phyloP scores from a whole-genome alignment of 2,797 vertebrate genomes.

The Karalla daura region DNA sequence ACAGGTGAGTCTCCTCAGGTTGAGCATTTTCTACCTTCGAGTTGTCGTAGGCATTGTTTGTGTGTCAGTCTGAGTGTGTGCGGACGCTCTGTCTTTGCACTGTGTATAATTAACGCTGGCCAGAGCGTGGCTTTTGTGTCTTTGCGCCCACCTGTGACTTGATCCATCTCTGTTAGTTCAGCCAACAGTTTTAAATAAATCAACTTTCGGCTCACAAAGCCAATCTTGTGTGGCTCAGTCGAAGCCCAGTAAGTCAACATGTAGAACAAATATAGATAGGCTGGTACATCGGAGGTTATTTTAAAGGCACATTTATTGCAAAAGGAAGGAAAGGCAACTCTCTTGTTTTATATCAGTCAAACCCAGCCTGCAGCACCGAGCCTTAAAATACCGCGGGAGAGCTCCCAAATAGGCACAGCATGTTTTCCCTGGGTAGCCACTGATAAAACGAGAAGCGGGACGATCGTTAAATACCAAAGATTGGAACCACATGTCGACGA shows the following conservation, averaged over 20 bases:
- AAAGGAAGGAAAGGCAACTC: constrained; percentile 68
- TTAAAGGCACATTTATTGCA: constrained; percentile 74
- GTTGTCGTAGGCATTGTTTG: not conserved
- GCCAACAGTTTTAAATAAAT: constrained; percentile 67
- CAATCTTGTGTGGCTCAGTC: constrained; percentile 70
- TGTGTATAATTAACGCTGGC: constrained; percentile 40
- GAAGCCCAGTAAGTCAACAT: constrained; percentile 78
- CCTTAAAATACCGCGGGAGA: constrained; percentile 71
- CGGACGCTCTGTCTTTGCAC: constrained; percentile 8
- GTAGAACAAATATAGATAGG: constrained; percentile 78
- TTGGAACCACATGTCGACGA: constrained; percentile 54
- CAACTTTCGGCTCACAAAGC: constrained; percentile 54
- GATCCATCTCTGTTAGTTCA: constrained; percentile 65
- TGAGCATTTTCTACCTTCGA: not conserved
- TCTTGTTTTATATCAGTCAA: constrained; percentile 69
- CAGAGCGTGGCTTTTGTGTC: constrained; percentile 38
- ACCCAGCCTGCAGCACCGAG: constrained; percentile 56
- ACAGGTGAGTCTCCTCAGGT: constrained; percentile 56
- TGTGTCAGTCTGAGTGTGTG: not conserved
- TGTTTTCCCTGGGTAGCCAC: constrained; percentile 74
- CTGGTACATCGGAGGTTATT: constrained; percentile 69
- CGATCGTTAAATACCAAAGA: constrained; percentile 60
- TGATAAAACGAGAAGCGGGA: constrained; percentile 63
- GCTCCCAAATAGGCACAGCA: constrained; percentile 70
- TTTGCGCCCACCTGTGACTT: constrained; percentile 59